Evolutionary conservation across 2,113 vertebrate genomes (phyloP).

Genomic region (Paratilapia polleni): DNA sequence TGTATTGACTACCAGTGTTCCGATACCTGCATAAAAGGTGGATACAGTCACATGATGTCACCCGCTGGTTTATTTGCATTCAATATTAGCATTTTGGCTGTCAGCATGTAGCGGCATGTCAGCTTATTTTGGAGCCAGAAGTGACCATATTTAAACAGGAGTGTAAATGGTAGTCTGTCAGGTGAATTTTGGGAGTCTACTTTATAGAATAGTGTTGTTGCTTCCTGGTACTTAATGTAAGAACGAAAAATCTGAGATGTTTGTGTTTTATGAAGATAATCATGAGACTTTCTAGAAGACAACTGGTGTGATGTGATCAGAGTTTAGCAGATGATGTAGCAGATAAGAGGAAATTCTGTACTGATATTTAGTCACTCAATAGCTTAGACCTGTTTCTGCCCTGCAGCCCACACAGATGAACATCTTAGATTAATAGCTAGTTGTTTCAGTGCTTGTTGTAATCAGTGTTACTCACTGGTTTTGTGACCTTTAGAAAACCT

Average conservation of each 20-base stretch:
- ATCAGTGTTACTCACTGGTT: no score
- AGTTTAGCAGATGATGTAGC: not conserved
- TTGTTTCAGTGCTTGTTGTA: no score
- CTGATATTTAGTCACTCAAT: not conserved
- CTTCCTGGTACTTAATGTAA: not conserved
- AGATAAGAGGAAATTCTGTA: not conserved
- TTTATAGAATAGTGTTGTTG: not conserved
- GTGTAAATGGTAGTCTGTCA: not conserved
- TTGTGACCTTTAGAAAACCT: no score
- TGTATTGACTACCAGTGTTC: not conserved
- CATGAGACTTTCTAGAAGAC: not conserved
- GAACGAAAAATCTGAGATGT: not conserved
- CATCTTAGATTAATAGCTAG: no score
- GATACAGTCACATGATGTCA: not conserved
- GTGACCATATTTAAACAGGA: not conserved
- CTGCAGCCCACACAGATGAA: no score
- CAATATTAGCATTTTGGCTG: not conserved
- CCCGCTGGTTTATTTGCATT: no score
- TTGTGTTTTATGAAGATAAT: not conserved
- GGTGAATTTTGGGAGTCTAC: no score
- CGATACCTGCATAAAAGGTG: not conserved
- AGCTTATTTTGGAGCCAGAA: not conserved
- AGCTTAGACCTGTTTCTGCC: no score
- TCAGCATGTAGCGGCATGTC: accelerated
- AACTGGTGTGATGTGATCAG: not conserved